These are phyloP conservation scores for Pholis gunnellus DNA, from an alignment of 2,113 vertebrate species.

Conservation along the genomic window DNA sequence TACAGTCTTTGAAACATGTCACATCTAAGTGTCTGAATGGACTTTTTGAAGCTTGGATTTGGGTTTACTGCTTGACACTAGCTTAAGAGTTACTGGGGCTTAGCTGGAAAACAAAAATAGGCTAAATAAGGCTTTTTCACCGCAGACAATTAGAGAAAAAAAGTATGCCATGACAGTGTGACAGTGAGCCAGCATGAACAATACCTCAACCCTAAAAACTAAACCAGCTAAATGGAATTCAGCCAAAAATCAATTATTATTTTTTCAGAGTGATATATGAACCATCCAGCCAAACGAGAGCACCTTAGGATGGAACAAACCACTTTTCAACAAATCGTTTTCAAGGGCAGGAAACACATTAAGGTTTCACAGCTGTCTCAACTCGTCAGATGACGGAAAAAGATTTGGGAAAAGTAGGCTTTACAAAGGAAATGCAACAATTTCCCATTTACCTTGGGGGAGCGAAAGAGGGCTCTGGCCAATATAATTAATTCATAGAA, in stretches of 20 bases:
- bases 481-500: too few species aligned
- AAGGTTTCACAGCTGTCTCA: not conserved
- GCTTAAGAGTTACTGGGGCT: not conserved
- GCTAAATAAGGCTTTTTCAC: not conserved
- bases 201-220: too few species aligned
- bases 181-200: too few species aligned
- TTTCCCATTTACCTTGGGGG: not conserved
- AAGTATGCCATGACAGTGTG: too few species aligned
- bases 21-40: not conserved
- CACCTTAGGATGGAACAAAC: slow-evolving; percentile 69
- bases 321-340: not conserved
- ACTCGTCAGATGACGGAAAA: not conserved
- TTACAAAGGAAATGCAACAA: not conserved
- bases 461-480: not conserved
- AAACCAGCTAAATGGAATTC: too few species aligned
- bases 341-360: not conserved
- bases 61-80: not conserved
- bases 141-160: not conserved
- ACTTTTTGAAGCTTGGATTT: not conserved
- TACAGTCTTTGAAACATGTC: not conserved
- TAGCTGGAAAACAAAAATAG: not conserved
- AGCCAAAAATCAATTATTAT: too few species aligned
- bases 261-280: slow-evolving; percentile 86
- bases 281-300: slow-evolving; percentile 88
- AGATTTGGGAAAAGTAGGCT: not conserved